Conservation (phyloP, 2,797 vertebrate genomes). For the Sylvilagus floridanus region DNA sequence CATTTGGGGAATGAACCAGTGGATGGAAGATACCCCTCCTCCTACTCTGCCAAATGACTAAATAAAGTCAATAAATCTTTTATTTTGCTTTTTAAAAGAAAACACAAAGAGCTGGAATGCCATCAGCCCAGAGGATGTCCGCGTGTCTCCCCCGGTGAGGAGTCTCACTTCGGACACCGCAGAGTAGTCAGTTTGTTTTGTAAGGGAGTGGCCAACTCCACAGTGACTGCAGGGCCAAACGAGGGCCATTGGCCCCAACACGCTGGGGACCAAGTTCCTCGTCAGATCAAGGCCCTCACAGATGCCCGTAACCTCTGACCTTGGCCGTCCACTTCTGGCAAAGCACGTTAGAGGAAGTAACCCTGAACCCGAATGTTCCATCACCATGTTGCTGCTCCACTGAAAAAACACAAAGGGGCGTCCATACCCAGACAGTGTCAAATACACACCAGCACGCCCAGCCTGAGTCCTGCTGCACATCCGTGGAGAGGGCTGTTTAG, state of each 20-base stretch:
- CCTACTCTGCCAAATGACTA: too few relatives aligned
- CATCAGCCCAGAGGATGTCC: too few relatives aligned
- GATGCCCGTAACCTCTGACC: background rate
- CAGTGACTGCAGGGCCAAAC: too few relatives aligned
- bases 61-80: too few relatives aligned
- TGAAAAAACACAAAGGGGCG: background rate
- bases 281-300: background rate
- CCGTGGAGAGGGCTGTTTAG: background rate
- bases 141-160: too few relatives aligned
- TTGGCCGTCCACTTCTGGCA: background rate
- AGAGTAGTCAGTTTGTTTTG: background rate
- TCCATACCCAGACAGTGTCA: background rate
- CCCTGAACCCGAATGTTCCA: background rate
- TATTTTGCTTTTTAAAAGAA: too few relatives aligned
- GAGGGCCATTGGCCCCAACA: background rate
- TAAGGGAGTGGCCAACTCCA: accelerated
- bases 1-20: too few relatives aligned
- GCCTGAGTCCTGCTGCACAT: too few relatives aligned
- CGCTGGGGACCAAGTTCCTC: background rate
- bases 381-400: too few relatives aligned
- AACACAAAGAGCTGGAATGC: too few relatives aligned
- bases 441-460: background rate
- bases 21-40: too few relatives aligned
- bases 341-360: background rate
- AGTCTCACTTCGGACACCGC: background rate